Evolutionary conservation across 2,888 invertebrate species (phyloP).

Genomic region (Apotomis betuletana): DNA sequence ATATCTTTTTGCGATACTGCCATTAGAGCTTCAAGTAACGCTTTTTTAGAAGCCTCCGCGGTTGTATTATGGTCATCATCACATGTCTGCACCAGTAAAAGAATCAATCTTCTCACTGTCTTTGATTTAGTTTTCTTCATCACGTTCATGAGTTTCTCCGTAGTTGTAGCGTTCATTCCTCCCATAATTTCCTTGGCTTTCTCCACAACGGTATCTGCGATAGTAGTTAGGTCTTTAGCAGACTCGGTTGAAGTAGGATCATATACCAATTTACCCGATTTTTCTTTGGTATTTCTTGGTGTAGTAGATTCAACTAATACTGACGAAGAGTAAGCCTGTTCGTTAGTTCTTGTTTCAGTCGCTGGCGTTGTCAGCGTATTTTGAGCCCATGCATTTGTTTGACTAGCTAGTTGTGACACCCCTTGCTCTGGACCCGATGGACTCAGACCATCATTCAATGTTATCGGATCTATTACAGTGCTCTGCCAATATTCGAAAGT

Average conservation of each 20-base stretch:
- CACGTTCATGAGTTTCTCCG: constrained; percentile 88
- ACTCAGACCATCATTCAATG: constrained; percentile 87
- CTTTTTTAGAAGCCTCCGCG: constrained; percentile 87
- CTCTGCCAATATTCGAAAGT: constrained; percentile 85
- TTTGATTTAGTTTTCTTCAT: constrained; percentile 93
- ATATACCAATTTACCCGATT: constrained; percentile 67
- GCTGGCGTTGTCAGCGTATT: constrained; percentile 63
- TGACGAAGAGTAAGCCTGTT: constrained; percentile 67
- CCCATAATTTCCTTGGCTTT: constrained; percentile 91
- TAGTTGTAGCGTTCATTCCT: constrained; percentile 89
- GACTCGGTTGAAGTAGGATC: constrained; percentile 74
- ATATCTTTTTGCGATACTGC: constrained; percentile 84
- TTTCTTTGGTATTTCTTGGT: constrained; percentile 57
- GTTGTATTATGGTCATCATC: constrained; percentile 88
- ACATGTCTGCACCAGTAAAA: constrained; percentile 91
- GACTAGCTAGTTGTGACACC: constrained; percentile 55
- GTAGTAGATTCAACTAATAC: constrained; percentile 61
- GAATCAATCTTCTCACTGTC: constrained; percentile 88
- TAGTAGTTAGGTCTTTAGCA: constrained; percentile 85
- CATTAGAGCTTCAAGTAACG: constrained; percentile 87
- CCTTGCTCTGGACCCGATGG: constrained; percentile 63
- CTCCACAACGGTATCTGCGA: constrained; percentile 85
- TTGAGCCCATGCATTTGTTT: constrained; percentile 62
- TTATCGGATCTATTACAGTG: constrained; percentile 88
- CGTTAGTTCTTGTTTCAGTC: constrained; percentile 59